Evolutionary conservation across 2,888 invertebrate genomes (phyloP).

Genomic region (Monopis laevigella): DNA sequence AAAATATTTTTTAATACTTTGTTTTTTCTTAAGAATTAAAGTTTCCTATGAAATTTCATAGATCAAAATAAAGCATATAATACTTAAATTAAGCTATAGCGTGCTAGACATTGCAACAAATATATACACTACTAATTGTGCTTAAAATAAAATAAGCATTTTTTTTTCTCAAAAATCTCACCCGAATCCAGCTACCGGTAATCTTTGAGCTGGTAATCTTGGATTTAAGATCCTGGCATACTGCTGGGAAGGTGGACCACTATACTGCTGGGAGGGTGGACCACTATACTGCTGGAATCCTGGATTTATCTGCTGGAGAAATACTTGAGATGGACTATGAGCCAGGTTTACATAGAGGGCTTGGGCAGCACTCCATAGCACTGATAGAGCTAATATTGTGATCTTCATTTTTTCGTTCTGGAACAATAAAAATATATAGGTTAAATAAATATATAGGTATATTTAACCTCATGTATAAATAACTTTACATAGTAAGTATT

Average conservation of each 20-base stretch:
- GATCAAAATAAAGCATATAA: too few species aligned
- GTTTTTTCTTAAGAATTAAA: too few species aligned
- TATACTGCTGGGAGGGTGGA: slow-evolving; percentile 19
- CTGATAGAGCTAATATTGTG: slow-evolving; percentile 25
- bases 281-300: slow-evolving; percentile 1
- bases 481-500: too few species aligned
- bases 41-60: too few species aligned
- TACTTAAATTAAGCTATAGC: too few species aligned
- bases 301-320: slow-evolving; percentile 17
- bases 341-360: slow-evolving; percentile 22
- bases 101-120: too few species aligned
- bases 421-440: too few species aligned
- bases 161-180: slow-evolving; percentile 21
- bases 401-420: too few species aligned
- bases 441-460: too few species aligned
- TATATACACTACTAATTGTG: too few species aligned
- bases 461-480: too few species aligned
- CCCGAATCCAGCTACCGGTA: slow-evolving; percentile 43
- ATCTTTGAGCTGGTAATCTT: slow-evolving; percentile 28
- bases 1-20: too few species aligned
- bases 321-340: slow-evolving; percentile 20
- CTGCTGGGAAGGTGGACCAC: slow-evolving; percentile 20
- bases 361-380: slow-evolving; percentile 25
- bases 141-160: neutral
- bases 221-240: slow-evolving; percentile 25